Evolutionary conservation across 2,113 vertebrate genomes (phyloP), one percentile per base, ranked within the genome.

Genomic region (Nerophis lumbriciformis): DNA sequence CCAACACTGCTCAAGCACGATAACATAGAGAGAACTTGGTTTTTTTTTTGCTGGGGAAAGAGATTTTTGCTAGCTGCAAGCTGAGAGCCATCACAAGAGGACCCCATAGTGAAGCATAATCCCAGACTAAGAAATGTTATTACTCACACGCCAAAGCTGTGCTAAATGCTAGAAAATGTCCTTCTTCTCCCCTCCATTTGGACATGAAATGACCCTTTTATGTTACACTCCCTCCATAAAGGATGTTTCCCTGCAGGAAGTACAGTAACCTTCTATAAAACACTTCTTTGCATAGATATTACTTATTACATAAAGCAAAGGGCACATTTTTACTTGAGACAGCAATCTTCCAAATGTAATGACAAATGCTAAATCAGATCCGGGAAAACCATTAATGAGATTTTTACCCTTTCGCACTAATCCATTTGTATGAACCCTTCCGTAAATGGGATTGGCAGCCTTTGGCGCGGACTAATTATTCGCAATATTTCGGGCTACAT

Each of bases 1-100:
- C 80, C 76, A 79, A 81, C 86, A 85, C 87, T 87, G 88, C 82
- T 73, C 71, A 73, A 87, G 82, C 68, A 83, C 61, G 86, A 88
- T 85, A 90, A 84, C 79, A 86, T 79, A 79, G 85, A 83, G 85
- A 83, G 78, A 77, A 88, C 82, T 82, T 63, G 38, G 5, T 39
- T 45, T 45, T 75, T 80, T 88, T 74, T 69, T 85, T 76, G 78
- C 65, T 60, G 68, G 71, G 63, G 82, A 85, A 86, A 83, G 70
- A 71, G 72, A 88, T 88, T 75, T 71, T 68, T 15, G 54, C 75
- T 68, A 84, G 53, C 67, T 54, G 79, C 68, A 82, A 83, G 83
- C 75, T 66, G 63, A 90, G 77, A 81, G 77, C 68, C 66, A 83
- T 79, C 77, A 79, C 72, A 69, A 77, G 66, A 85, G 83, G 73